These are phyloP conservation scores for Solea senegalensis DNA, from an alignment of 2,113 vertebrate species.

Conservation along the genomic window DNA sequence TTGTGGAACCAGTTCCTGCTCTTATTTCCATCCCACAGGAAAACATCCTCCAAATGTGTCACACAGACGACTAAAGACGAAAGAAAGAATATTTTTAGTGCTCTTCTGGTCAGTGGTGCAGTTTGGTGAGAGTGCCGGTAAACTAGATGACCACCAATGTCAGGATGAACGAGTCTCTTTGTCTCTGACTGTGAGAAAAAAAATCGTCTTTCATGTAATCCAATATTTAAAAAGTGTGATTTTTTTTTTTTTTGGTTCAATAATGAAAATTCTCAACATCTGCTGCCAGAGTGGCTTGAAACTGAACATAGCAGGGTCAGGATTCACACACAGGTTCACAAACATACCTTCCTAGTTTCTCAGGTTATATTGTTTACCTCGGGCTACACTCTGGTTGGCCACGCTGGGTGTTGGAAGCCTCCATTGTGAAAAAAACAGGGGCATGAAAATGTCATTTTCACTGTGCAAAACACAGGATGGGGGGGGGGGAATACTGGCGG, in stretches of 20 bases:
- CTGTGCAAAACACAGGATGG: neutral
- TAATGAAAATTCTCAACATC: neutral
- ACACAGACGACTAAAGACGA: conserved; percentile 17
- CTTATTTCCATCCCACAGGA: conserved; percentile 29
- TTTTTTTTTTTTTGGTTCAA: neutral
- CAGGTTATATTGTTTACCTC: conserved; percentile 74
- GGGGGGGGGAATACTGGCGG: conserved; percentile 6
- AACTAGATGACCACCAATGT: conserved; percentile 53
- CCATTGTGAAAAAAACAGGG: conserved; percentile 70
- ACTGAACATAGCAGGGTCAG: conserved; percentile 15
- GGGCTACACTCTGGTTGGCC: conserved; percentile 60
- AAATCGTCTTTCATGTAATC: too few species aligned
- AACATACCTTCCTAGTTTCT: conserved; percentile 47
- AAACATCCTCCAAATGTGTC: conserved; percentile 7
- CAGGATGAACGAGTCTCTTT: conserved; percentile 1
- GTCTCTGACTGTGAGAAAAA: neutral
- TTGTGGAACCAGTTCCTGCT: conserved; percentile 29
- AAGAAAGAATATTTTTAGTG: neutral
- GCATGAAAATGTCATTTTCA: conserved; percentile 31
- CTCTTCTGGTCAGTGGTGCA: conserved; percentile 33
- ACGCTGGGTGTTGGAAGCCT: conserved; percentile 60
- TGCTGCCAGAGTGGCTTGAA: conserved; percentile 8
- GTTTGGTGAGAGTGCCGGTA: conserved; percentile 49
- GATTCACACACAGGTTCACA: conserved; percentile 31
- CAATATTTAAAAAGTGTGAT: neutral